Conservation (phyloP, 1,140 invertebrate species). For the Probaryconus sp. region DNA sequence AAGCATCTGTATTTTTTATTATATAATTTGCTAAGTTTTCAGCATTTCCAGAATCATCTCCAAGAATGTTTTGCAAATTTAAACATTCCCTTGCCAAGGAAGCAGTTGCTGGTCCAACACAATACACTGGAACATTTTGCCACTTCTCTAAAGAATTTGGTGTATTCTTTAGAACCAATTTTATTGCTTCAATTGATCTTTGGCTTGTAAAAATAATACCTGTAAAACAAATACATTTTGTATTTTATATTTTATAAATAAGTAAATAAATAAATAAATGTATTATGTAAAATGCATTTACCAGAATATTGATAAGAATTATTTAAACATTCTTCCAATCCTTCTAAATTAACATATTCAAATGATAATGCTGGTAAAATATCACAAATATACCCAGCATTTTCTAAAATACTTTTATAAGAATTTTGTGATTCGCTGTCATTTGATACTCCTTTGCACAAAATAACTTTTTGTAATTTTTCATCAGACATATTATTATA, state of each 20-base stretch:
- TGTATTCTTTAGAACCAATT: constrained; percentile 47
- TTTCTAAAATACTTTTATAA: constrained; percentile 66
- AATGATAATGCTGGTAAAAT: constrained; percentile 69
- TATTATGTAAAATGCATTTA: constrained; percentile 47
- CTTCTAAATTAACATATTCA: constrained; percentile 67
- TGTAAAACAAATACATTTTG: no score
- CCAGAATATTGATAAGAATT: constrained; percentile 66
- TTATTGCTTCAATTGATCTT: constrained; percentile 70
- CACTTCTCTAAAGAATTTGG: constrained; percentile 56
- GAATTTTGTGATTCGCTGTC: constrained; percentile 64
- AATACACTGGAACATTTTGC: constrained; percentile 66
- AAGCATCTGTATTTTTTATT: constrained; percentile 37
- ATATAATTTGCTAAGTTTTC: constrained; percentile 70
- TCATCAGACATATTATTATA: constrained; percentile 19
- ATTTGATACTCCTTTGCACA: constrained; percentile 68
- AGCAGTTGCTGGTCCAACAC: constrained; percentile 72
- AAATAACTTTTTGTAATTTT: constrained; percentile 56
- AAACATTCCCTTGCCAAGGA: constrained; percentile 61
- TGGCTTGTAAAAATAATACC: constrained; percentile 75
- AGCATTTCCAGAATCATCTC: constrained; percentile 70
- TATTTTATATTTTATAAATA: no score
- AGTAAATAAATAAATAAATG: background rate
- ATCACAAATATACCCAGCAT: constrained; percentile 68
- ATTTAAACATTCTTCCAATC: constrained; percentile 60
- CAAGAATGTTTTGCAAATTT: constrained; percentile 65